Base-by-base conservation (phyloP, 2,113 vertebrate genomes). In the Bubo bubo region DNA sequence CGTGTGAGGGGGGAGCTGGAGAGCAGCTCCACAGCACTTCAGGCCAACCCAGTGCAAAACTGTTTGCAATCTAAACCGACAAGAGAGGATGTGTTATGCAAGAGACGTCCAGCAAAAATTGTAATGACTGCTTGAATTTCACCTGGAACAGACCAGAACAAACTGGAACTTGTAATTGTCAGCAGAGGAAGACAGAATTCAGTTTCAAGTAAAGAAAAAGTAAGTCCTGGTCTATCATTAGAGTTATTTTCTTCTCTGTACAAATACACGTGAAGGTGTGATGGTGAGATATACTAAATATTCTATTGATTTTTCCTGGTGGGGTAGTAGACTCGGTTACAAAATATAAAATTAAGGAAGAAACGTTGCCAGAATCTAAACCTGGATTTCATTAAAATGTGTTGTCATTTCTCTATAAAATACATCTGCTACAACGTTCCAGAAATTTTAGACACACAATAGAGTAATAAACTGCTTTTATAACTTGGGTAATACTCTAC, bases 381-480 rank as follows among this genome's bases (percentile, higher is more conserved):
- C 79, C 96, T 98, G 96, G 88, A 81, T 97, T 95, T 97, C 95
- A 96, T 97, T 98, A 96, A 94, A 86, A 75, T 0, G 1, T 95
- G 79, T 92, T 96, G 88, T 97, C 90, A 94, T 97, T 94, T 94
- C 76, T 86, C 89, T 91, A 77, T 96, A 96, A 97, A 97, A 95
- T 94, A 90, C 79, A 95, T 95, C 89, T 97, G 93, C 55, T 96
- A 92, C 91, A 90, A 68, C 80, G 75, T 87, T 96, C 82, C 82
- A 92, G 87, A 94, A 97, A 95, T 93, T 86, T 95, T 95, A 94
- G 96, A 92, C 91, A 95, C 96, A 97, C 96, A 95, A 97, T 88
- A 96, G 95, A 87, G 92, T 89, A 89, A 94, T 97, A 97, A 97
- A 96, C 63, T 93, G 70, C 85, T 87, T 95, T 95, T 96, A 93